Percentiles rank a stretch among this genome's conserved stretches.
These are phyloP conservation scores for Cheilinus undulatus DNA, from an alignment of 2,113 vertebrate genomes.

Conservation along the genomic window DNA sequence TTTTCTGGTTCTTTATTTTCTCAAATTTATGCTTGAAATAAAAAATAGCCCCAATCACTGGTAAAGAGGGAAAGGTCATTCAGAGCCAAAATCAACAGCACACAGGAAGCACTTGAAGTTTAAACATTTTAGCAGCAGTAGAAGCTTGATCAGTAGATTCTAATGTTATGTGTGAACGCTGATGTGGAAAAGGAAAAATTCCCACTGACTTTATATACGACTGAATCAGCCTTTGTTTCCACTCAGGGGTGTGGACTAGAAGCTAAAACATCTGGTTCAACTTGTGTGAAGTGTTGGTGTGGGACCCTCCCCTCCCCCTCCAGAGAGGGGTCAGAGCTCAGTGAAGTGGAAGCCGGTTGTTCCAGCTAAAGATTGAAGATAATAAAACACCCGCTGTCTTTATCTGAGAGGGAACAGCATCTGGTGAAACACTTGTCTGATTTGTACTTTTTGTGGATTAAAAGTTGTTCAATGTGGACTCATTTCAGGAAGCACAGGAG, in stretches of 20 bases:
- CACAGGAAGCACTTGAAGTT: too few species aligned
- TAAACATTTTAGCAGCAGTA: neutral
- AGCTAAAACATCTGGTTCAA: slow-evolving; percentile 37
- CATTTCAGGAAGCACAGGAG: neutral
- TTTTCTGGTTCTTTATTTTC: too few species aligned
- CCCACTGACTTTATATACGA: neutral
- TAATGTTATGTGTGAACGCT: neutral
- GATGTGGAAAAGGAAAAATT: neutral
- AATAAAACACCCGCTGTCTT: neutral
- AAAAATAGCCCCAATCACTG: too few species aligned
- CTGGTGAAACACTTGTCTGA: neutral
- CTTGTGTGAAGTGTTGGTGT: slow-evolving; percentile 6
- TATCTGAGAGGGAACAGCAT: neutral
- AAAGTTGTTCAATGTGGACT: neutral
- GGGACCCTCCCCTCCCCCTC: neutral
- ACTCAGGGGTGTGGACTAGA: neutral
- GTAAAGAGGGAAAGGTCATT: too few species aligned
- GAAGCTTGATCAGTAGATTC: neutral
- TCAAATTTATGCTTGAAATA: too few species aligned
- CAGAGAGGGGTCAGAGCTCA: slow-evolving; percentile 50
- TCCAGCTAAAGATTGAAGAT: slow-evolving; percentile 24
- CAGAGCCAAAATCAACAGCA: too few species aligned
- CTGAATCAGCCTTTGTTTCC: neutral
- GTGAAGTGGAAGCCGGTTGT: slow-evolving; percentile 28
- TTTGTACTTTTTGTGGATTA: neutral